These are phyloP conservation scores for Mamestra brassicae DNA, from an alignment of 2,888 invertebrate species.

Conservation along the genomic window DNA sequence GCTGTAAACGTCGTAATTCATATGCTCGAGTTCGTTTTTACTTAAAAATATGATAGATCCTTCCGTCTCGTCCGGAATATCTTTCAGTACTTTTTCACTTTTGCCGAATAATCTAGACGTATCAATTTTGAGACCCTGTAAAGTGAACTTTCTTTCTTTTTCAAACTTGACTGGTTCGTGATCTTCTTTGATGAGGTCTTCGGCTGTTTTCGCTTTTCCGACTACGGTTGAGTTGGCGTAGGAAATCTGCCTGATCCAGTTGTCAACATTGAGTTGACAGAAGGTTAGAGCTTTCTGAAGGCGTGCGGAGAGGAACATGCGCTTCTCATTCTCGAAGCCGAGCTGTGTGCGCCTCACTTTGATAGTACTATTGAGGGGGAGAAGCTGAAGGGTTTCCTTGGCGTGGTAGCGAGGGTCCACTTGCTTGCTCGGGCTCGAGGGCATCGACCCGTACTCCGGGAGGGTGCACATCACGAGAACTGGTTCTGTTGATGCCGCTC, in stretches of 20 bases:
- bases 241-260: constrained; percentile 92
- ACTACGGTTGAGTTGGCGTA: constrained; percentile 85
- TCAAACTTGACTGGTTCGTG: constrained; percentile 89
- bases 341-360: constrained; percentile 90
- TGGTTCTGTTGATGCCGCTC: constrained; percentile 92
- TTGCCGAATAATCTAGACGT: constrained; percentile 88
- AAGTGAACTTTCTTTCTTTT: constrained; percentile 89
- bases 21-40: constrained; percentile 92
- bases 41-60: constrained; percentile 93
- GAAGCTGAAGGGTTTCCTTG: constrained; percentile 89
- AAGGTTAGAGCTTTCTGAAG: constrained; percentile 92
- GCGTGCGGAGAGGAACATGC: constrained; percentile 92
- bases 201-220: constrained; percentile 87
- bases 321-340: constrained; percentile 92
- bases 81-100: constrained; percentile 89
- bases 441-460: constrained; percentile 88
- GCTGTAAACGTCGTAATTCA: constrained; percentile 91
- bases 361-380: constrained; percentile 83
- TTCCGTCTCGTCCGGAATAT: constrained; percentile 91
- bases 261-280: constrained; percentile 92
- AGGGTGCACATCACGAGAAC: constrained; percentile 92
- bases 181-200: constrained; percentile 90
- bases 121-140: constrained; percentile 89
- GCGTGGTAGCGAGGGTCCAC: constrained; percentile 90
- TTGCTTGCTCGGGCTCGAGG: constrained; percentile 88